Percentiles rank a stretch among this genome's conserved stretches.
phyloP scores from a whole-genome alignment of 2,888 invertebrate genomes.

The Oeneis ivallda region DNA sequence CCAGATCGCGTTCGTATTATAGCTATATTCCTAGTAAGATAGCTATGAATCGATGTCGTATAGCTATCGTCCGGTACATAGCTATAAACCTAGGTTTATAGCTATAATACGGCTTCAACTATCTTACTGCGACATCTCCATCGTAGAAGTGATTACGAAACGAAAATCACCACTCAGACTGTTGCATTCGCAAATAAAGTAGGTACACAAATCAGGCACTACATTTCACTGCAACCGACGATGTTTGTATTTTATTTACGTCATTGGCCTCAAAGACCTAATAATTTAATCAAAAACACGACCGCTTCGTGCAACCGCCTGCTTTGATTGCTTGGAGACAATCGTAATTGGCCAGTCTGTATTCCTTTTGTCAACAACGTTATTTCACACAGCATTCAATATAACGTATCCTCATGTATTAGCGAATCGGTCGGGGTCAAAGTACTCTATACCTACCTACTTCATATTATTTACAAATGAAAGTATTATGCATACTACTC shows the following conservation, averaged over 20 bases:
- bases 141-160: conserved; percentile 18
- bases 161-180: conserved; percentile 24
- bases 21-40: too few species aligned
- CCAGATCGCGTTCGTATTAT: too few species aligned
- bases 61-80: too few species aligned
- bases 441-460: conserved; percentile 19
- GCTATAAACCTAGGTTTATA: too few species aligned
- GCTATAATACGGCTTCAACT: too few species aligned
- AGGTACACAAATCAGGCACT: conserved; percentile 22
- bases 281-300: conserved; percentile 63
- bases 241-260: conserved; percentile 49
- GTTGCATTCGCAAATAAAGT: conserved; percentile 28
- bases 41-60: too few species aligned
- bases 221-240: conserved; percentile 27
- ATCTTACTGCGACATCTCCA: too few species aligned
- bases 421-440: conserved; percentile 22
- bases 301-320: conserved; percentile 37
- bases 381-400: conserved; percentile 6
- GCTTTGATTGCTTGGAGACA: conserved; percentile 41
- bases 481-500: neutral
- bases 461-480: neutral
- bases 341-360: conserved; percentile 36
- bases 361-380: conserved; percentile 31
- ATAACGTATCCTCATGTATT: neutral
- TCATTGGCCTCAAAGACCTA: conserved; percentile 43